Evolutionary conservation across 2,888 invertebrate genomes (phyloP), one percentile per base, ranked within the genome.

Genomic region (Tetanocera ferruginea): DNA sequence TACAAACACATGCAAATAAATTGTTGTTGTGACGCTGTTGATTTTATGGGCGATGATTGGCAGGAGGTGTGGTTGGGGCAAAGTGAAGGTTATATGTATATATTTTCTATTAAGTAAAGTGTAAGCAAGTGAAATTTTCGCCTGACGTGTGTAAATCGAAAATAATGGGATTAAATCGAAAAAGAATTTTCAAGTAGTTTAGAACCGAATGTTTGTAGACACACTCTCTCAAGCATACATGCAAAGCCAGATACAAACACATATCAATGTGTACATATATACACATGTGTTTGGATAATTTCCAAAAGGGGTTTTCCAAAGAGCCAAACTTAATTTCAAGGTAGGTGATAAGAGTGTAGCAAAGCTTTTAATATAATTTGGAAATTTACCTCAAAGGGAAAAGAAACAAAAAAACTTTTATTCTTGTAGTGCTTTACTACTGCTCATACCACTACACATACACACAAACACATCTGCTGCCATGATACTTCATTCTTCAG

Each of bases 121-220:
- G 71, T n/a, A 34, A 55, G 62, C 11, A 57, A 71, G 23, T 23
- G 57, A 72, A 57, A 57, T 60, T 72, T 34, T n/a, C 60, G 72
- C 72, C 23, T 60, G 60, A 72, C 72, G 57, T 57, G 60, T 57
- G 72, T 23, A 55, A 43, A 72, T 60, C 57, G 72, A 72, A 72
- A 72, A 72, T 72, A 37, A 72, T 72, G 72, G 72, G 72, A 72
- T 72, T 72, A 72, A 72, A 49, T 70, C 31, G 55, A 25, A 67
- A 67, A 67, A 43, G 37, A 31, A 70, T 70, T 19, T 28, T 28
- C 28, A 70, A 70, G 31, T 70, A 69, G 69, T 69, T 64, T 34
- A 60, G 43, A 43, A 43, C 2, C 43, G 14, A 43, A 11, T 43
- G 14, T 43, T 43, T 43, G 43, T 43, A 43, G 1, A 43, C 11